A percentile compares a stretch with the other conserved stretches of the same genome.
Evolutionary conservation across 2,113 vertebrate genomes (phyloP).

Genomic region (Panurus biarmicus): DNA sequence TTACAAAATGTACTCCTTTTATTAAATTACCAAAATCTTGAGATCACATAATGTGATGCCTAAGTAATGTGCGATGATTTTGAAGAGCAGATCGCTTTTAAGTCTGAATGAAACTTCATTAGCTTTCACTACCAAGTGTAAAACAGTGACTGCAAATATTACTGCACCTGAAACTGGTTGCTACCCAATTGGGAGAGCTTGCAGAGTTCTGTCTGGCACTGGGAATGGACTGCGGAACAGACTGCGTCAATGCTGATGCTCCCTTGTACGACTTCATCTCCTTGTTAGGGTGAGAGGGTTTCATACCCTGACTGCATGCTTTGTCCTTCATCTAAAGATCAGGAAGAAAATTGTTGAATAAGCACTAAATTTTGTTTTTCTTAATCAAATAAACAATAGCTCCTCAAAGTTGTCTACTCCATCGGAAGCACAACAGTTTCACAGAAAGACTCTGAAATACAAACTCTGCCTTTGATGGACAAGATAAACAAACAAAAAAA

Average conservation of each 20-base stretch:
- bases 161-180: conserved; percentile 69
- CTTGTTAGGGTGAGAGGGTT: conserved; percentile 67
- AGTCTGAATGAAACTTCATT: neutral
- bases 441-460: neutral
- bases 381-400: neutral
- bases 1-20: neutral
- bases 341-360: neutral
- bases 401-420: neutral
- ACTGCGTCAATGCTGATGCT: conserved; percentile 56
- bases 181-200: conserved; percentile 66
- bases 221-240: conserved; percentile 76
- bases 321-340: conserved; percentile 70
- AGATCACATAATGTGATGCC: neutral
- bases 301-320: conserved; percentile 52
- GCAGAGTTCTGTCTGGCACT: conserved; percentile 34
- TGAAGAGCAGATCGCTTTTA: neutral
- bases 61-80: fast-evolving
- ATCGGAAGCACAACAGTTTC: neutral
- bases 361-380: neutral
- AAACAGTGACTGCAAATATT: neutral
- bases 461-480: neutral
- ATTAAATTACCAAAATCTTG: neutral
- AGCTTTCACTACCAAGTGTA: neutral
- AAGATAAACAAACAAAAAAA: neutral
- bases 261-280: conserved; percentile 62